Evolutionary conservation across 2,113 vertebrate species (phyloP), one percentile per base, ranked within the genome.

Genomic region (Paraplagusia blochii): DNA sequence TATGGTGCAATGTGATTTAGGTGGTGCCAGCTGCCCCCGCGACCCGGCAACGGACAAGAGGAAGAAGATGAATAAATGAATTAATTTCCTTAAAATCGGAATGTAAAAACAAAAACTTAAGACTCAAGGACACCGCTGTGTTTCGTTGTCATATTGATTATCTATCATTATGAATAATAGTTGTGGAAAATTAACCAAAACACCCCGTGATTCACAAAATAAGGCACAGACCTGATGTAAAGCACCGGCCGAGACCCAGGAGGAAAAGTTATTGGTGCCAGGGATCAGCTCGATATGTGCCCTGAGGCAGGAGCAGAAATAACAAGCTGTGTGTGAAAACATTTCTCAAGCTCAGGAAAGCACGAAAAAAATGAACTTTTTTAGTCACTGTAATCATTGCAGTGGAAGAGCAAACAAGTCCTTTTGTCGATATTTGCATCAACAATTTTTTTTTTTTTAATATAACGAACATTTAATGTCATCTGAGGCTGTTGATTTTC

Each of bases 241-340:
- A 61, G 47, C 29, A 56, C 39, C 53, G 47, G 50, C 48, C 58
- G 51, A 69, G 53, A 49, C 48, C 47, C 58, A 51, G 14, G 1
- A 36, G 18, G 29, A 40, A 54, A 60, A 77, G 59, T 75, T 75
- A 77, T 79, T 83, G 75, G 55, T 63, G 54, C 53, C 44, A 57
- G 48, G 48, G 39, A 72, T 80, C 53, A 51, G 73, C 61, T 79
- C 74, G 59, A 80, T 77, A 76, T 16, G 29, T 63, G 79, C 78
- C 77, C 78, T 50, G 50, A 77, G 75, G 72, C 65, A 11, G 53
- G 47, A 58, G 58, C 63, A 77, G 66, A 77, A 79, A 83, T 75
- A 79, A 74, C 71, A 69, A 69, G 50, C 69, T 36, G 51, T 29
- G 57, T 65, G 69, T 54, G 63, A 38, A 72, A 66, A 69, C 51